Percentiles rank a stretch among this genome's conserved stretches.
These are phyloP conservation scores for Cyclargus thomasi DNA, from an alignment of 1,140 invertebrate species.

Conservation along the genomic window DNA sequence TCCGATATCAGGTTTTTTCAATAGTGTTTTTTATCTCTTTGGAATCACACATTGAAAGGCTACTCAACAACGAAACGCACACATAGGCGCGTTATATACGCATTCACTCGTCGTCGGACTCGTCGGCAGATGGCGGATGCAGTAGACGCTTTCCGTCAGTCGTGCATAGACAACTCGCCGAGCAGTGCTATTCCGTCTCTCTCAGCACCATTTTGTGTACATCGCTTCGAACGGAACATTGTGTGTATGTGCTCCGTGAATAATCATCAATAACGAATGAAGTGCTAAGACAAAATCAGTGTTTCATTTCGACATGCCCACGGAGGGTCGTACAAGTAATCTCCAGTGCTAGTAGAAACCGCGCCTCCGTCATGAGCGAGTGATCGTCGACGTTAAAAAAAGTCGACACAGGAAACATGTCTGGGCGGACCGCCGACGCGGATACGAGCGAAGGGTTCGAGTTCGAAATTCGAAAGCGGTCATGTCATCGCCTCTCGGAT, in stretches of 20 bases:
- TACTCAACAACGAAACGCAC: constrained; percentile 45
- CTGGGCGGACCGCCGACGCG: constrained; percentile 70
- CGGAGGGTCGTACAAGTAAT: constrained; percentile 67
- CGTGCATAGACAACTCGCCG: constrained; percentile 69
- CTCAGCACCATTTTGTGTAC: constrained; percentile 72
- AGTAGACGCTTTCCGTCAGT: constrained; percentile 69
- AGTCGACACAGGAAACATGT: constrained; percentile 74
- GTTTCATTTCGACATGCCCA: constrained; percentile 67
- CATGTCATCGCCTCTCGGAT: constrained; percentile 74
- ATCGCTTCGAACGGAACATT: constrained; percentile 69
- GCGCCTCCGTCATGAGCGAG: constrained; percentile 72
- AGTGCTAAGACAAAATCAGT: constrained; percentile 49
- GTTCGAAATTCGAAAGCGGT: constrained; percentile 75
- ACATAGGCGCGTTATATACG: constrained; percentile 31
- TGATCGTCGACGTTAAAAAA: constrained; percentile 71
- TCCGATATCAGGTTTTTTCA: constrained; percentile 10
- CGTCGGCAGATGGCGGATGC: constrained; percentile 73
- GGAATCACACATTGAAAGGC: constrained; percentile 23
- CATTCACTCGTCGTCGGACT: constrained; percentile 71
- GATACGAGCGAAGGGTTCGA: constrained; percentile 71
- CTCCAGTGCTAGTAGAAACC: constrained; percentile 71
- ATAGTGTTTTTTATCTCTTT: constrained; percentile 2
- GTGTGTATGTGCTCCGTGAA: constrained; percentile 71
- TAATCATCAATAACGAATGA: constrained; percentile 51
- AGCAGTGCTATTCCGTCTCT: constrained; percentile 56